Percentiles rank a stretch among this genome's conserved stretches.
These are phyloP conservation scores for Pluvianellus socialis DNA, from an alignment of 2,113 vertebrate species.

Conservation along the genomic window DNA sequence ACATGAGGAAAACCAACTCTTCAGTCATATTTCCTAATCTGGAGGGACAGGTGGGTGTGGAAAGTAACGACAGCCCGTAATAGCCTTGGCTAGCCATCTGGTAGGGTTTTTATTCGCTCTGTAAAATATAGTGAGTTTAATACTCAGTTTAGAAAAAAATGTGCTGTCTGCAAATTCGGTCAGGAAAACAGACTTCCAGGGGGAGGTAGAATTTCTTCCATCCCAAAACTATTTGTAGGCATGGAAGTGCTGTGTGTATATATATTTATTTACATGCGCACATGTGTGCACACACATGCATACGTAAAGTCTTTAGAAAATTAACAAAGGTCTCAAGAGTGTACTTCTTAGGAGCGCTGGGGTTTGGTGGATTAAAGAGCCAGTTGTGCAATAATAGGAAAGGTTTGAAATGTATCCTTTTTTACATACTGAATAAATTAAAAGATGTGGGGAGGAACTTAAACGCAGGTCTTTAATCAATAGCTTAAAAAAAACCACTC, in stretches of 20 bases:
- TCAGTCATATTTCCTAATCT: constrained; percentile 23
- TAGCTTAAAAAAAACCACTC: neutral
- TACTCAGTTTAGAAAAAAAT: neutral
- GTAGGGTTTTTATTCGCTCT: neutral
- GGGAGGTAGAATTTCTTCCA: neutral
- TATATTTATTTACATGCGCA: too few species aligned
- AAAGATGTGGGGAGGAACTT: neutral
- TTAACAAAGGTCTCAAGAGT: neutral
- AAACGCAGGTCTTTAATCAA: neutral
- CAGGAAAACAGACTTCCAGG: neutral
- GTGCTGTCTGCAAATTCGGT: neutral
- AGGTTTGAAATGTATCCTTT: neutral
- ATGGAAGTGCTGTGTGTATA: neutral
- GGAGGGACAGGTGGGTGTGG: constrained; percentile 46
- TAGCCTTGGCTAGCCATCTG: constrained; percentile 47
- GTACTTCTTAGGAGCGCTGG: neutral
- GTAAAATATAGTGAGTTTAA: neutral
- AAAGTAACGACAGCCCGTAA: constrained; percentile 13
- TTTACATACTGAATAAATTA: neutral
- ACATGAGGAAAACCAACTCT: neutral
- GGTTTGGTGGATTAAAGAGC: neutral
- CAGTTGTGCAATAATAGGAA: neutral
- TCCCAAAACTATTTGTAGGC: neutral
- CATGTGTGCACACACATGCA: accelerated
- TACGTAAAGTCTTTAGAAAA: neutral